Base-by-base conservation (phyloP, 2,888 invertebrate species). In the Drosophila lutescens region DNA sequence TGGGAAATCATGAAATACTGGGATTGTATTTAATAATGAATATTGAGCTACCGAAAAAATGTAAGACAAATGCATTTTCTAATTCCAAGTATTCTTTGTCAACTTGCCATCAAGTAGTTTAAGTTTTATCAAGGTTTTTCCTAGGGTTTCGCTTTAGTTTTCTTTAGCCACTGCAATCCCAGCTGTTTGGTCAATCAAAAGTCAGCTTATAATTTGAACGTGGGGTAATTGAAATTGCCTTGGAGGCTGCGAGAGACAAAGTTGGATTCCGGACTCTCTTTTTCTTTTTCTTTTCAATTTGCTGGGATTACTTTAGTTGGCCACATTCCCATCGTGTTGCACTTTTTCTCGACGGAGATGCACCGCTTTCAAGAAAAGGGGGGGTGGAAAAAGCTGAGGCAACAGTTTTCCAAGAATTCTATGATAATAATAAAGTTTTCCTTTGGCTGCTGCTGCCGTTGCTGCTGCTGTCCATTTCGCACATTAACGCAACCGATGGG, bases 371-470 rank as follows among this genome's bases (percentile, higher is more conserved):
- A 23, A 23, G 23, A 23, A 4, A 2, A 4, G 26, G 13, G 23
- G 20, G 4, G 0, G 20, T 17, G 12, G 8, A 15, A 26, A 38
- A 8, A 12, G 56, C 23, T 17, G 26, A 26, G 49, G 63, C 49
- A 63, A 34, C 50, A 63, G 40, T 49, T 51, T 46, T 59, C 62
- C 79, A 36, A 55, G 34, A 76, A 74, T 76, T 71, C 55, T 65
- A 30, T 65, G 71, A 69, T 78, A 78, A 78, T 67, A 80, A 81
- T 81, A 84, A 81, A 78, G 67, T 78, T 86, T 78, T 54, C 66
- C 59, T 41, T 34, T 17, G 4, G 32, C 49, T 13, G 36, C 54
- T 38, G 34, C 38, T 46, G 34, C 38, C 41, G 46, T 49, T 38
- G 26, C 38, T 46, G 34, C 38, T 41, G 46, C 32, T 61, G 43